A percentile compares a stretch with the other conserved stretches of the same genome.
These are phyloP conservation scores for Sminthurinus aureus DNA, from an alignment of 2,888 invertebrate genomes.

Conservation along the genomic window DNA sequence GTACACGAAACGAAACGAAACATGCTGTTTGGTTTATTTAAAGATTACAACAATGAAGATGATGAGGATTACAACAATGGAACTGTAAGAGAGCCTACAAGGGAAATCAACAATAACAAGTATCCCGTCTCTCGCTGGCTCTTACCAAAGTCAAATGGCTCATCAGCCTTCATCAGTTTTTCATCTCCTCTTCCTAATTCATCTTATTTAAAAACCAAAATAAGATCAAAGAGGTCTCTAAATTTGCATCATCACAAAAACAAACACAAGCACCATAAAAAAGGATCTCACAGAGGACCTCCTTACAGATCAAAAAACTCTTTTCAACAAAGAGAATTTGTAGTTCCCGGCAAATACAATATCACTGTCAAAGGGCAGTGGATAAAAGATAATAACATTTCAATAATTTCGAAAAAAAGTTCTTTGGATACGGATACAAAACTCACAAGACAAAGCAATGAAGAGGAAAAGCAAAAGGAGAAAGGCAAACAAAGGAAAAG, in stretches of 20 bases:
- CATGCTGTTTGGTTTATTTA: constrained; percentile 26
- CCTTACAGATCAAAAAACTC: neutral
- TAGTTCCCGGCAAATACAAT: neutral
- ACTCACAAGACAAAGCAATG: neutral
- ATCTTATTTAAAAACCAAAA: too few relatives aligned
- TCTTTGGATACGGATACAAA: too few relatives aligned
- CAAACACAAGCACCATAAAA: neutral
- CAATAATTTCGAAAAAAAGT: too few relatives aligned
- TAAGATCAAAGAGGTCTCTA: neutral
- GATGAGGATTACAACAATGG: neutral
- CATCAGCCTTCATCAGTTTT: too few relatives aligned
- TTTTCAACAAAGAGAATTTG: too few relatives aligned
- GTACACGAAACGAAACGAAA: constrained; percentile 18
- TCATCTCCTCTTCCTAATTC: too few relatives aligned
- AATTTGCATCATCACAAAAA: neutral
- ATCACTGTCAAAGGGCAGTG: constrained; percentile 10
- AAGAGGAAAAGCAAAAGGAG: neutral
- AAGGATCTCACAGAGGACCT: neutral
- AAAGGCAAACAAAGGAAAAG: neutral
- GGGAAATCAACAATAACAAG: neutral
- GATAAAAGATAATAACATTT: too few relatives aligned
- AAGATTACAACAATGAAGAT: neutral
- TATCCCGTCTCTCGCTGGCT: neutral
- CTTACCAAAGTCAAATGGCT: too few relatives aligned
- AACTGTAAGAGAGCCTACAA: neutral